Evolutionary conservation across 2,888 invertebrate genomes (phyloP), one percentile per base, ranked within the genome.

Genomic region (Altica lythri): DNA sequence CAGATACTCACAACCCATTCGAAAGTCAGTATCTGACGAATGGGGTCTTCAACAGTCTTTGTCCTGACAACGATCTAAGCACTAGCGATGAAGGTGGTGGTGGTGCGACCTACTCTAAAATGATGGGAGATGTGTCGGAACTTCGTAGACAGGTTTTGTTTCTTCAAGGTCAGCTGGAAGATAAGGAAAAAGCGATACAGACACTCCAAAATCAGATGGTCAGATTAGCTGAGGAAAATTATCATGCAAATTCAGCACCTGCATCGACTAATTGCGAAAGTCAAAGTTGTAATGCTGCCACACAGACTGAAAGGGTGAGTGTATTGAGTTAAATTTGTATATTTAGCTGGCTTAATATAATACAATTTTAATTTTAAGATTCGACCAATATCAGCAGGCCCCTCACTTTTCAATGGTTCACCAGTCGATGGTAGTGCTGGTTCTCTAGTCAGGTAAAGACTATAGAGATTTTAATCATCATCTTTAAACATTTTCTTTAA

Each of bases 1-100:
- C 89, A 75, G 90, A 90, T 80, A 88, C 90, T 85, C 88, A 89
- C 85, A 90, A 89, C 86, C 89, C 90, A 84, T 90, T 91, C 83
- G 86, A 89, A 74, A 85, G 79, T 79, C 72, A 74, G 64, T 50
- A 56, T 37, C 66, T 78, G 60, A 78, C 82, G 78, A 85, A 86
- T 81, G 84, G 85, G 79, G 81, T 83, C 78, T 82, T 84, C 78
- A 83, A 82, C 74, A 78, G 81, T 73, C 78, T 79, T 73, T 76
- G 76, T 69, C 82, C 72, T 80, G 83, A 78, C 75, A 82, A 83
- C 72, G 81, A 79, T 14, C 67, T 74, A 69, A 70, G 76, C 71
- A 66, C 71, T 77, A 80, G 76, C 70, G 65, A 80, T 77, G 48
- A 48, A 9, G 38, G 38, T 9, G 13, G 43, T 17, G 4, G n/a